These are phyloP conservation scores for Nipponia nippon DNA, from an alignment of 2,113 vertebrate species.

Conservation along the genomic window DNA sequence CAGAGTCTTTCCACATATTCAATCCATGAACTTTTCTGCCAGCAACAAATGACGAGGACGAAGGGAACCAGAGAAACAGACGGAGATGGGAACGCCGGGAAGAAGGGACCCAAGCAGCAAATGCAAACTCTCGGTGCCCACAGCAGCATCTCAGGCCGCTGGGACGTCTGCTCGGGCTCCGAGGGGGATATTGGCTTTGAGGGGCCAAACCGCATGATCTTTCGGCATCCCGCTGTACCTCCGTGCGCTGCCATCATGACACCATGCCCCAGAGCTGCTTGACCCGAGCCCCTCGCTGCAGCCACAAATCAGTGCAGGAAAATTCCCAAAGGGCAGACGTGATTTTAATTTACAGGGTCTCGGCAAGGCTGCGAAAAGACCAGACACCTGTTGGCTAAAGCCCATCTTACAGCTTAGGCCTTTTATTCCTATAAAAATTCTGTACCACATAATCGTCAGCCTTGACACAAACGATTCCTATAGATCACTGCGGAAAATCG, in stretches of 20 bases:
- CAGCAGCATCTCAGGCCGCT: not conserved
- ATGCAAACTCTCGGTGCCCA: not conserved
- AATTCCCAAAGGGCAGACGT: not conserved
- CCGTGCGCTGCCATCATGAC: not conserved
- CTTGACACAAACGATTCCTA: slow-evolving; percentile 43
- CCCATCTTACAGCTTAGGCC: not conserved
- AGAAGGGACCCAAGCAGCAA: not conserved
- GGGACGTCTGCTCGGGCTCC: not conserved
- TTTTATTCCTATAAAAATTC: slow-evolving; percentile 5
- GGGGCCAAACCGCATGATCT: accelerated
- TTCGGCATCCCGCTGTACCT: accelerated
- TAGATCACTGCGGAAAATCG: slow-evolving; percentile 12
- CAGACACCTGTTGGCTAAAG: slow-evolving; percentile 48
- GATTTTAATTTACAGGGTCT: not conserved
- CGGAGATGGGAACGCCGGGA: not conserved
- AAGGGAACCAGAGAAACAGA: not conserved
- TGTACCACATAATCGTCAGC: not conserved
- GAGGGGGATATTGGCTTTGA: not conserved
- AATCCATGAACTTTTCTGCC: not conserved
- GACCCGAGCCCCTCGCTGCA: not conserved
- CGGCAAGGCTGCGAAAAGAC: not conserved
- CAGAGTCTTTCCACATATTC: too few species aligned
- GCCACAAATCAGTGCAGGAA: not conserved
- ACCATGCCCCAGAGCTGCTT: accelerated
- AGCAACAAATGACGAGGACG: not conserved